Evolutionary conservation across 2,113 vertebrate species (phyloP).

Genomic region (Odontesthes bonariensis): DNA sequence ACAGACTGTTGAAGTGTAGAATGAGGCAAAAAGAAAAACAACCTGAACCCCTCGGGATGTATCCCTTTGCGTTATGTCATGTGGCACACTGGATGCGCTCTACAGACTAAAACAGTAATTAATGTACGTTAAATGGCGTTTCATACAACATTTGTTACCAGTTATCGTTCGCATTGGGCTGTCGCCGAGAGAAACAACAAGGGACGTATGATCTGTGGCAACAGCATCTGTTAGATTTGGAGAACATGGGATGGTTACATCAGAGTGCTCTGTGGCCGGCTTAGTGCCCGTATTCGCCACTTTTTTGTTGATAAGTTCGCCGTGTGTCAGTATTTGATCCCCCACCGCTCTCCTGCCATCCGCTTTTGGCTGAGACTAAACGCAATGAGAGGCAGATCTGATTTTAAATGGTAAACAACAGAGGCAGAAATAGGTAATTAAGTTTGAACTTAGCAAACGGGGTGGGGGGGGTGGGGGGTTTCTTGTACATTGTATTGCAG

Average conservation of each 20-base stretch:
- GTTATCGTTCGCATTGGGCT: conserved; percentile 12
- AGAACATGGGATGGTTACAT: conserved; percentile 1
- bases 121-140: too few species aligned
- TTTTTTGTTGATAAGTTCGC: conserved; percentile 21
- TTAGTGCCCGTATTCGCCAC: background rate
- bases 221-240: conserved; percentile 37
- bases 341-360: conserved; percentile 10
- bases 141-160: too few species aligned
- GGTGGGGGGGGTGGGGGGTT: conserved; percentile 1
- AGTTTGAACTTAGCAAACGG: conserved; percentile 67
- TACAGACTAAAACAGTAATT: conserved; percentile 1
- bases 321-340: conserved; percentile 53
- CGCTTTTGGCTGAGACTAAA: conserved; percentile 39
- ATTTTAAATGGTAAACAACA: conserved; percentile 49
- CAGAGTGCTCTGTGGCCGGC: background rate
- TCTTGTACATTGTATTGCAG: conserved; percentile 61
- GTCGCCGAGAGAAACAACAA: conserved; percentile 2
- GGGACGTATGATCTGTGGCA: conserved; percentile 15
- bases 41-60: background rate
- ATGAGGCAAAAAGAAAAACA: background rate
- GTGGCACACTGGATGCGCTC: background rate
- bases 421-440: conserved; percentile 64
- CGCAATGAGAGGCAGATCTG: conserved; percentile 48
- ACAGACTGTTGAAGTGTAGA: background rate
- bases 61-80: conserved; percentile 23